A percentile compares a stretch with the other conserved stretches of the same genome.
Conservation (phyloP, 2,113 vertebrate species). For the Mormyrus iriodes region DNA sequence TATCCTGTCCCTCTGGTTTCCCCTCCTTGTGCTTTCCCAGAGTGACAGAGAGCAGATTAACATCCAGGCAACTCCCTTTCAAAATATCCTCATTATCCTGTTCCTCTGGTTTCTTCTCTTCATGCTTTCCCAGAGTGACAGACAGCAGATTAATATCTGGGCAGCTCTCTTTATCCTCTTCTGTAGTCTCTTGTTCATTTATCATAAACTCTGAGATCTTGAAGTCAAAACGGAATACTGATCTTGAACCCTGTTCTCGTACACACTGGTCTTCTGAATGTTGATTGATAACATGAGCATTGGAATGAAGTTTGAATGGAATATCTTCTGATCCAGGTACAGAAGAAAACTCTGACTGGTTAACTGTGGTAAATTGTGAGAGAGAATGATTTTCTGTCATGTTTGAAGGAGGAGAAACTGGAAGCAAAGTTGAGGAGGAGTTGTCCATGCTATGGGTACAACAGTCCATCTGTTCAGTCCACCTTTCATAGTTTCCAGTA, state of each 20-base stretch:
- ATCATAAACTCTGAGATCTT: not conserved
- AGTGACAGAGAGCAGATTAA: not conserved
- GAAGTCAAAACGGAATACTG: not conserved
- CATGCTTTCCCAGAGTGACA: conserved; percentile 6
- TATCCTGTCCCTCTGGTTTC: not conserved
- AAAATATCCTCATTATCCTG: not conserved
- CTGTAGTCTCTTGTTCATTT: not conserved
- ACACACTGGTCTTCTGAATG: not conserved
- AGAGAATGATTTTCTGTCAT: not conserved
- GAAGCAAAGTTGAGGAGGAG: not conserved
- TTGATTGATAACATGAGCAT: not conserved
- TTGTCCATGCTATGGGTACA: too few relatives aligned
- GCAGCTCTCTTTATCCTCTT: not conserved
- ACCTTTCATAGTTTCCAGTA: not conserved
- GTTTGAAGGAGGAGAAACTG: not conserved
- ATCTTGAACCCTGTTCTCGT: not conserved
- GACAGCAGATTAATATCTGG: not conserved
- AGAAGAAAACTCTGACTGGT: not conserved
- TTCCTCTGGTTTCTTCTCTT: not conserved
- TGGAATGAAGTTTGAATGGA: not conserved
- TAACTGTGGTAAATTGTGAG: not conserved
- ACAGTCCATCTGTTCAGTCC: not conserved
- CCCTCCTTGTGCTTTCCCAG: not conserved
- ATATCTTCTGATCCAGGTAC: not conserved
- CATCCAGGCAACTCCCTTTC: not conserved